These are phyloP conservation scores for Clarias batrachus DNA, from an alignment of 2,113 vertebrate genomes.

Conservation along the genomic window DNA sequence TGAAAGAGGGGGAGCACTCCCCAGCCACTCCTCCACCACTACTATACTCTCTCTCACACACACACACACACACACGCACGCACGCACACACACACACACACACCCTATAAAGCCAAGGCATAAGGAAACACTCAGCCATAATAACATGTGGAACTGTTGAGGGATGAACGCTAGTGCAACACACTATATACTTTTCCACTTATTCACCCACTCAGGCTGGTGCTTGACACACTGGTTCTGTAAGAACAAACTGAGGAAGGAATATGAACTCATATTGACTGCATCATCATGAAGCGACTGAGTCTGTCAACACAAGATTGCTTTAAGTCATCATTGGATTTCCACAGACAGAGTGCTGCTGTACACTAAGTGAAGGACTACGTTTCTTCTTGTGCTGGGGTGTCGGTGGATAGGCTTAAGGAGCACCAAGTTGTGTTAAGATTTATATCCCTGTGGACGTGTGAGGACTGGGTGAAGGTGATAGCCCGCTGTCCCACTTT, in stretches of 20 bases:
- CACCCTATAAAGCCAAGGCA: conserved; percentile 55
- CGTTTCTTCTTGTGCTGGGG: neutral
- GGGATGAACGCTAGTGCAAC: conserved; percentile 38
- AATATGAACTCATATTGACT: conserved; percentile 30
- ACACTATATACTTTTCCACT: conserved; percentile 45
- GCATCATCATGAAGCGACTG: conserved; percentile 32
- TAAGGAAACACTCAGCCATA: conserved; percentile 56
- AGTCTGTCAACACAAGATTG: conserved; percentile 28
- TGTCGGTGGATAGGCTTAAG: neutral
- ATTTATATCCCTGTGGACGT: conserved; percentile 5
- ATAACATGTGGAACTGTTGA: conserved; percentile 54
- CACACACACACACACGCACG: neutral
- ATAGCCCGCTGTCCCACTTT: neutral
- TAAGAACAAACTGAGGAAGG: conserved; percentile 26
- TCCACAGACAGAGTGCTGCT: neutral
- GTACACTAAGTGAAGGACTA: conserved; percentile 1
- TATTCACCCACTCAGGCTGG: conserved; percentile 31
- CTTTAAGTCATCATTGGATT: conserved; percentile 18
- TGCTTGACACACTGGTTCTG: conserved; percentile 28
- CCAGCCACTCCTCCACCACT: conserved; percentile 49
- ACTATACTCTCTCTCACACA: conserved; percentile 9
- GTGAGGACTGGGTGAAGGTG: neutral
- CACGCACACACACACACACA: neutral
- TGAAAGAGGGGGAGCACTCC: conserved; percentile 50
- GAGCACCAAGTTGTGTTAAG: neutral